Evolutionary conservation across 2,888 invertebrate genomes (phyloP).

Genomic region (Anoncus sp.): DNA sequence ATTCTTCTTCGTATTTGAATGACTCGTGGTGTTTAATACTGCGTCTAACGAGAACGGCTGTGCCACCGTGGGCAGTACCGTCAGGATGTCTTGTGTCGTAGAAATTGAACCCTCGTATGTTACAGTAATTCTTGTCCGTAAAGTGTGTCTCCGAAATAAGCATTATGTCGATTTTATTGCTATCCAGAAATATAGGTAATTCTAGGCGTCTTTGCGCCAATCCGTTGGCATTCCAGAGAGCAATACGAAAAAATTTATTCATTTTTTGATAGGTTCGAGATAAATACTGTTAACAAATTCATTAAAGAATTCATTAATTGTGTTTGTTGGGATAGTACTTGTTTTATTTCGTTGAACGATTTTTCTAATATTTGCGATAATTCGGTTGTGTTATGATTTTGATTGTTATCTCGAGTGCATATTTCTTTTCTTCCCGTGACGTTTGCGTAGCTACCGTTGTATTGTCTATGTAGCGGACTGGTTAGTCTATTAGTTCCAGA

Average conservation of each 20-base stretch:
- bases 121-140: slow-evolving; percentile 46
- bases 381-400: too few relatives aligned
- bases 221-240: slow-evolving; percentile 59
- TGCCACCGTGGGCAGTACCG: slow-evolving; percentile 41
- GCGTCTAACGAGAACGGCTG: slow-evolving; percentile 51
- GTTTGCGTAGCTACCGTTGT: too few relatives aligned
- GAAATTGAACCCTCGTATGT: slow-evolving; percentile 35
- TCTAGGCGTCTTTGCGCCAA: slow-evolving; percentile 37
- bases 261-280: background rate
- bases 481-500: too few relatives aligned
- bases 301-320: background rate
- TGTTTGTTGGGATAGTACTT: background rate
- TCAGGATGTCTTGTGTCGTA: slow-evolving; percentile 52
- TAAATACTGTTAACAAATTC: background rate
- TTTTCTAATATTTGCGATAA: too few relatives aligned
- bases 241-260: slow-evolving; percentile 30
- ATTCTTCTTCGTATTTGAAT: slow-evolving; percentile 32
- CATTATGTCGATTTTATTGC: slow-evolving; percentile 31
- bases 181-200: slow-evolving; percentile 26
- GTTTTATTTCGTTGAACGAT: slow-evolving; percentile 7
- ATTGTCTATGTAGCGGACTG: too few relatives aligned
- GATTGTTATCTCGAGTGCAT: too few relatives aligned
- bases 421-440: too few relatives aligned
- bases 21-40: slow-evolving; percentile 54
- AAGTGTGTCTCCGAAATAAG: slow-evolving; percentile 56